Percentiles rank a stretch among this genome's conserved stretches.
These are phyloP conservation scores for Steinernema scapterisci DNA, from an alignment of 2,888 invertebrate genomes.

Conservation along the genomic window DNA sequence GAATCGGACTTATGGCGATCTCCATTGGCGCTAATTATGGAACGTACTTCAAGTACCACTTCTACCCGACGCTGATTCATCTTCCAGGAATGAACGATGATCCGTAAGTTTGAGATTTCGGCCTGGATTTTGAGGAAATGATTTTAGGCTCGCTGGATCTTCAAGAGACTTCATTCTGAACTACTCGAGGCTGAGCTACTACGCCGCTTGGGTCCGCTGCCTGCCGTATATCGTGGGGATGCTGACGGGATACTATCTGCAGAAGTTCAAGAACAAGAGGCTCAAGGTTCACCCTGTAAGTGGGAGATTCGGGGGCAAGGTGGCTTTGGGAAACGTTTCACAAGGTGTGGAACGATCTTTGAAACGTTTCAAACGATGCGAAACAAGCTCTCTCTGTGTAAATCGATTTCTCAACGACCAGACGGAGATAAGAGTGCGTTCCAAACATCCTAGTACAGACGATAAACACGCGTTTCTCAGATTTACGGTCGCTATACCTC, in stretches of 20 bases:
- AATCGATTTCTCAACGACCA: no score
- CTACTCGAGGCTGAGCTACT: no score
- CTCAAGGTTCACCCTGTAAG: conserved; percentile 36
- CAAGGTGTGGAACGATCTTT: no score
- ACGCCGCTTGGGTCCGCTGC: conserved; percentile 68
- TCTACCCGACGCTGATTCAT: conserved; percentile 46
- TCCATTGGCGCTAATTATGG: conserved; percentile 41
- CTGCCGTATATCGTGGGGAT: conserved; percentile 69
- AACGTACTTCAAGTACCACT: conserved; percentile 45
- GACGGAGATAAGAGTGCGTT: no score
- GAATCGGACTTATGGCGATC: conserved; percentile 35
- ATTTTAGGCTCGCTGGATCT: neutral
- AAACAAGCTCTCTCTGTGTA: no score
- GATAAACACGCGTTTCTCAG: no score
- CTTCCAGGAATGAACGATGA: neutral
- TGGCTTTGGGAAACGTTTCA: no score
- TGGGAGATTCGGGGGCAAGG: no score
- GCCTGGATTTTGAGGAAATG: neutral
- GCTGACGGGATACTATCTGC: conserved; percentile 67
- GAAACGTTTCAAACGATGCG: no score
- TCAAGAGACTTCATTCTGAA: conserved; percentile 40
- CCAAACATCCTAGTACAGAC: no score
- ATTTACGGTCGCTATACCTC: no score
- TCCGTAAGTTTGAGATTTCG: neutral
- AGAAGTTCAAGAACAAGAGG: conserved; percentile 43